These are phyloP conservation scores for Chiroxiphia lanceolata DNA, from an alignment of 2,797 vertebrate species.

Conservation along the genomic window DNA sequence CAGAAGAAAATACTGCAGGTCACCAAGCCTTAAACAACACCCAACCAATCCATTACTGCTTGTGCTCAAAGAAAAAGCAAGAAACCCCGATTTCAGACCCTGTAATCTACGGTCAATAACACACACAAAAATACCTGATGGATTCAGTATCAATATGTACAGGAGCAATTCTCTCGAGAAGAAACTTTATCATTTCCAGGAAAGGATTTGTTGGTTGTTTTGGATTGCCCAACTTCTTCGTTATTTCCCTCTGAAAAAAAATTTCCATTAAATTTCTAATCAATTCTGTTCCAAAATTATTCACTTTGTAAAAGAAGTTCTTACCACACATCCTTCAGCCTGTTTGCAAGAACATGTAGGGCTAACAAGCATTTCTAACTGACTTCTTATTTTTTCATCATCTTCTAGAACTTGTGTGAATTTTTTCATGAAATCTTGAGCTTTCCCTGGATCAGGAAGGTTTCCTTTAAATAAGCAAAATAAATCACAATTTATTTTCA, in stretches of 20 bases:
- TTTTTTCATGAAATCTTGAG: slow-evolving; percentile 98
- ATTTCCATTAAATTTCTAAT: slow-evolving; percentile 21
- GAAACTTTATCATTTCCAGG: slow-evolving; percentile 98
- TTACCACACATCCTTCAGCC: slow-evolving; percentile 97
- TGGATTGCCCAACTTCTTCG: slow-evolving; percentile 95
- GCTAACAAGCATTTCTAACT: slow-evolving; percentile 93
- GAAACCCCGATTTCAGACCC: neutral
- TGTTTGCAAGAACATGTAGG: slow-evolving; percentile 96
- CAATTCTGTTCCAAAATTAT: neutral
- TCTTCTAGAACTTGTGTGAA: slow-evolving; percentile 96
- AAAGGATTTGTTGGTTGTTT: slow-evolving; percentile 99
- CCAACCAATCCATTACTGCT: neutral
- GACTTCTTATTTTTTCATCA: slow-evolving; percentile 93
- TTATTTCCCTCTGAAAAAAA: slow-evolving; percentile 90
- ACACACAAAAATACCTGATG: slow-evolving; percentile 81
- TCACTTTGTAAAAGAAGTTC: slow-evolving; percentile 42
- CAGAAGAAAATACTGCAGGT: neutral
- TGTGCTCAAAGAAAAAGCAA: neutral
- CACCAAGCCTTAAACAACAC: neutral
- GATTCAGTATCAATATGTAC: slow-evolving; percentile 98
- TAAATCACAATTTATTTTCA: neutral
- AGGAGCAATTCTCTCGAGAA: slow-evolving; percentile 95
- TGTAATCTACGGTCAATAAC: neutral
- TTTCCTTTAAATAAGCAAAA: slow-evolving; percentile 82
- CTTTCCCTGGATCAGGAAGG: slow-evolving; percentile 96